Evolutionary conservation across 1,140 invertebrate genomes (phyloP), one percentile per base, ranked within the genome.

Genomic region (Aleiodes sp.): DNA sequence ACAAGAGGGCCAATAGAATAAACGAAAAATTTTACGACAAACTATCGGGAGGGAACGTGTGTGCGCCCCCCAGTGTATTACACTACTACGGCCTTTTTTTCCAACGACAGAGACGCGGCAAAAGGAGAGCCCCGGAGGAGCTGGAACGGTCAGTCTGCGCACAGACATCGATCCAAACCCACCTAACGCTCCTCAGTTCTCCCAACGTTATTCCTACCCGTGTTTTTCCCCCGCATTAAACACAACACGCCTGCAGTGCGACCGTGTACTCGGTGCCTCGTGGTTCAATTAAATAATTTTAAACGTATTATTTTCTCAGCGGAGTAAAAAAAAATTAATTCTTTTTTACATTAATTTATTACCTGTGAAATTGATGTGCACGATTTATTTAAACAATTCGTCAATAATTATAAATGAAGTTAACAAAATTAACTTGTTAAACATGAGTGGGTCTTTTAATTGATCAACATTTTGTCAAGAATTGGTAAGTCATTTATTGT

Each of bases 141-240:
- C 46, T 24, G 46, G 46, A 52, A 52, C 75, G 71, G 73, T 41
- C 79, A 84, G 83, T 84, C 83, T 83, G 83, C 81, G 82, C 80
- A 82, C 79, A 80, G 80, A 79, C 82, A 82, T 83, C 78, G 83
- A 83, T 82, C 79, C 79, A 76, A 75, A 67, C 70, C 73, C 71
- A 78, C 76, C 72, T 75, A 71, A 69, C 73, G 69, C 68, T 76
- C 66, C 56, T 73, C 70, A 64, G 69, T 52, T 29, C 52, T 59
- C 31, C 43, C 52, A 59, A 41, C 52, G 3, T 26, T 59, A 69
- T 70, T 74, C 70, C 65, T 75, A 69, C 75, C 80, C 75, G 77
- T 78, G 72, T 80, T 77, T 78, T 72, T 31, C 71, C 43, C 67
- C 65, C 59, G 59, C 33, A 35, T 61, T 37, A 41, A 10, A 12